phyloP scores from a whole-genome alignment of 2,113 vertebrate genomes.

The Empidonax traillii region DNA sequence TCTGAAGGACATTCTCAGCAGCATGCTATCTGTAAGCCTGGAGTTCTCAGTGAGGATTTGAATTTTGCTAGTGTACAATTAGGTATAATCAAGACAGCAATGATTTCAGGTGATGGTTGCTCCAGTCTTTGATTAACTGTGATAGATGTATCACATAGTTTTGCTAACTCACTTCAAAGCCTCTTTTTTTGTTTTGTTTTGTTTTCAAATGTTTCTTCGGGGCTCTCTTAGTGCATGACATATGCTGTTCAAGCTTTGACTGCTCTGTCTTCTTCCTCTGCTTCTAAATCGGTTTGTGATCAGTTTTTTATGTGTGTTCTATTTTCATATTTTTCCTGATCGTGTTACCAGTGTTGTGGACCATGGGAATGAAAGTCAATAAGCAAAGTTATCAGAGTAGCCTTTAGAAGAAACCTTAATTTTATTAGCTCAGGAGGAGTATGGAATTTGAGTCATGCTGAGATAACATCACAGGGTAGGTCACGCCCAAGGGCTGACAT shows the following conservation, averaged over 20 bases:
- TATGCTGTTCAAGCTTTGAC: background rate
- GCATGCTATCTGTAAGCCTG: conserved; percentile 15
- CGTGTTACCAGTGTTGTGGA: background rate
- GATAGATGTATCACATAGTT: background rate
- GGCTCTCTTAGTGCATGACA: background rate
- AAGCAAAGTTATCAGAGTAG: conserved; percentile 43
- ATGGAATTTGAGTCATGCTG: conserved; percentile 2
- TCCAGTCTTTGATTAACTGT: background rate
- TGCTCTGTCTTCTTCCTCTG: background rate
- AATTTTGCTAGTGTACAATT: conserved; percentile 7
- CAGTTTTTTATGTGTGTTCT: background rate
- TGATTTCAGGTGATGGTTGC: conserved; percentile 12
- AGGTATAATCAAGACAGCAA: background rate
- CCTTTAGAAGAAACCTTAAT: conserved; percentile 14
- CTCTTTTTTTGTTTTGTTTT: background rate
- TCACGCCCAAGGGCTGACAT: conserved; percentile 58
- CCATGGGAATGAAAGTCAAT: background rate
- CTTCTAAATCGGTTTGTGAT: background rate
- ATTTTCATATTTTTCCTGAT: background rate
- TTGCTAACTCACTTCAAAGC: conserved; percentile 55
- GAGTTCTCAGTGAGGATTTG: background rate
- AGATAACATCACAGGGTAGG: conserved; percentile 50
- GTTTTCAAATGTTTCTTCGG: conserved; percentile 41
- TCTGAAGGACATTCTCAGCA: conserved; percentile 19
- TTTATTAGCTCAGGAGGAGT: background rate